Base-by-base conservation (phyloP, 2,888 invertebrate species). In the Plusia festucae region DNA sequence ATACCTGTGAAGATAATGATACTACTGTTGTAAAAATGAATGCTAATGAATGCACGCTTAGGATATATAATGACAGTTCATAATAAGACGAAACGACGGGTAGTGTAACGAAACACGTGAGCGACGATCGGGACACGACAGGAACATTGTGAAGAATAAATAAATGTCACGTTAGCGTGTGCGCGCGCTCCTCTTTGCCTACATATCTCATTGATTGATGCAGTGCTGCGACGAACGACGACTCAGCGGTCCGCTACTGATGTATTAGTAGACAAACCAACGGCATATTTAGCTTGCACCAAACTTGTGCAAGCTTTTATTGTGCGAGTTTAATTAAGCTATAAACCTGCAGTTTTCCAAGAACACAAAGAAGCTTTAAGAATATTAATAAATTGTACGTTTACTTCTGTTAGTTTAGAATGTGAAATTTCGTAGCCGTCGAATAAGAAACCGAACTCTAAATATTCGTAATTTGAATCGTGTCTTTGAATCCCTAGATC, bases 81-180 rank as follows among this genome's bases (percentile, higher is more conserved):
- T 70, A 83, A 82, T 79, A 81, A 85, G 81, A 82, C 68, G 62
- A 82, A 81, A 70, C 63, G 73, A 75, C 77, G 82, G 85, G 88
- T 88, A 88, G 86, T 89, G 91, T 91, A 90, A 91, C 90, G 89
- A 88, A 82, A 88, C 83, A 82, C 80, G 78, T 73, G 81, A 86
- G 83, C 82, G 81, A 83, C 84, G 84, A 84, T 81, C 86, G 86
- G 82, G 85, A 91, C 91, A 90, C 85, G 92, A 91, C 91, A 88
- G 89, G 85, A 88, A 91, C 92, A 93, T 90, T 89, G 89, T 85
- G 82, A 82, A 86, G 89, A 91, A 94, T 94, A 93, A 92, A 94
- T 94, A 92, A 92, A 92, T 88, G 93, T 92, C 93, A 90, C 87
- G 87, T 91, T 92, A 90, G 85, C 87, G 80, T 82, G 84, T 85